Evolutionary conservation across 2,113 vertebrate genomes (phyloP).

Genomic region (Tachuris rubrigastra): DNA sequence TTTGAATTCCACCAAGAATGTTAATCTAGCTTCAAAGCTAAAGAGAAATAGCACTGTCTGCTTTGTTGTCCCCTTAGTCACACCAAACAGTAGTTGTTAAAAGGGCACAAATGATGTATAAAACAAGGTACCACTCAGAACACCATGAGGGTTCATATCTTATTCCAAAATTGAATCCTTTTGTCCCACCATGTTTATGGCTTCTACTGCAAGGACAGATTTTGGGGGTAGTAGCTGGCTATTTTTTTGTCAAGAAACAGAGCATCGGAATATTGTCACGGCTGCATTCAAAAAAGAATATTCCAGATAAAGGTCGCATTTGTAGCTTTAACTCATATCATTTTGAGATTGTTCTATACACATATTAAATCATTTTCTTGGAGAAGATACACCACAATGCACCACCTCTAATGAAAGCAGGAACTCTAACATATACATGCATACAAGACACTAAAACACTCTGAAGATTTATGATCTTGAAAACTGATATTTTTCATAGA

Average conservation of each 20-base stretch:
- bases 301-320: not conserved
- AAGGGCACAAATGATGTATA: not conserved
- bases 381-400: not conserved
- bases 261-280: not conserved
- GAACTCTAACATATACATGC: not conserved
- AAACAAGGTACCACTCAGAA: not conserved
- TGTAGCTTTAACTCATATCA: not conserved
- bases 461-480: not conserved
- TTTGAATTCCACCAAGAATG: constrained; percentile 37
- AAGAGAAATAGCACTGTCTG: not conserved
- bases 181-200: not conserved
- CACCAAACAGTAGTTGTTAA: not conserved
- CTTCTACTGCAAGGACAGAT: not conserved
- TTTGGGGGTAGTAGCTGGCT: not conserved
- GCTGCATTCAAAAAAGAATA: not conserved
- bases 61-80: not conserved
- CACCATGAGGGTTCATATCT: not conserved
- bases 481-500: not conserved
- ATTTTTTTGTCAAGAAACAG: not conserved
- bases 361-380: not conserved
- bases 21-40: constrained; percentile 53
- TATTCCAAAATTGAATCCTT: not conserved
- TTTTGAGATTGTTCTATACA: not conserved
- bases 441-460: not conserved
- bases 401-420: not conserved